These are phyloP conservation scores for Centroberyx gerrardi DNA, from an alignment of 2,797 vertebrate genomes.

Conservation along the genomic window DNA sequence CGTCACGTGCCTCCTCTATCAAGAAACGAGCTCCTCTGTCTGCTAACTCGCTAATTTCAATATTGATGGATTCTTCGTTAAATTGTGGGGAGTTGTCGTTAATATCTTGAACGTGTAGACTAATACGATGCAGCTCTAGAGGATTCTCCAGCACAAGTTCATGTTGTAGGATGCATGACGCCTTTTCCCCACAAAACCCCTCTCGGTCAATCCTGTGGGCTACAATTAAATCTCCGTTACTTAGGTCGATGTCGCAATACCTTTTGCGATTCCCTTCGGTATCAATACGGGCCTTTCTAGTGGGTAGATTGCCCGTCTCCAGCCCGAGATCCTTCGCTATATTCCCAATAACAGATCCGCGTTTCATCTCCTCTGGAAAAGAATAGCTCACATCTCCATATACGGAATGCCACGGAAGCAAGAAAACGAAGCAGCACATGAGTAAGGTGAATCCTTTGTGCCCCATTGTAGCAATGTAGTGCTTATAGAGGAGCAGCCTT, in stretches of 20 bases:
- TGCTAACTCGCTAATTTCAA: slow-evolving; percentile 77
- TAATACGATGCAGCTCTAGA: slow-evolving; percentile 76
- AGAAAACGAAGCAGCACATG: neutral
- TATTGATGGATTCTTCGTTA: slow-evolving; percentile 68
- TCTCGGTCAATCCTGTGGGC: slow-evolving; percentile 80
- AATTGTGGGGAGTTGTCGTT: slow-evolving; percentile 88
- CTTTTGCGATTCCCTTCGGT: slow-evolving; percentile 39
- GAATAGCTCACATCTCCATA: slow-evolving; percentile 71
- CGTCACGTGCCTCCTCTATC: slow-evolving; percentile 77
- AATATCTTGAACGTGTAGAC: slow-evolving; percentile 83
- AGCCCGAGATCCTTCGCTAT: slow-evolving; percentile 78
- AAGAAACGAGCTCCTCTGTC: slow-evolving; percentile 68
- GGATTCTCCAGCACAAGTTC: slow-evolving; percentile 86
- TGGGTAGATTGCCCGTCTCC: slow-evolving; percentile 44
- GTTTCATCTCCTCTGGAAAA: slow-evolving; percentile 64
- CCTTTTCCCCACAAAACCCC: slow-evolving; percentile 73
- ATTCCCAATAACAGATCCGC: slow-evolving; percentile 61
- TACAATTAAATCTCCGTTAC: slow-evolving; percentile 72
- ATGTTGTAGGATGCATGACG: slow-evolving; percentile 75
- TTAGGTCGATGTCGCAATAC: slow-evolving; percentile 69
- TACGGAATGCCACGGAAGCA: neutral
- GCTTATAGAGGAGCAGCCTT: no score
- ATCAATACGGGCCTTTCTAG: slow-evolving; percentile 70
- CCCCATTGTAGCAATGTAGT: neutral
- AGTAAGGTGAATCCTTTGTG: neutral